Percentiles rank a stretch among this genome's conserved stretches.
phyloP scores from a whole-genome alignment of 2,888 invertebrate genomes.

The Podotricha telesiphe region DNA sequence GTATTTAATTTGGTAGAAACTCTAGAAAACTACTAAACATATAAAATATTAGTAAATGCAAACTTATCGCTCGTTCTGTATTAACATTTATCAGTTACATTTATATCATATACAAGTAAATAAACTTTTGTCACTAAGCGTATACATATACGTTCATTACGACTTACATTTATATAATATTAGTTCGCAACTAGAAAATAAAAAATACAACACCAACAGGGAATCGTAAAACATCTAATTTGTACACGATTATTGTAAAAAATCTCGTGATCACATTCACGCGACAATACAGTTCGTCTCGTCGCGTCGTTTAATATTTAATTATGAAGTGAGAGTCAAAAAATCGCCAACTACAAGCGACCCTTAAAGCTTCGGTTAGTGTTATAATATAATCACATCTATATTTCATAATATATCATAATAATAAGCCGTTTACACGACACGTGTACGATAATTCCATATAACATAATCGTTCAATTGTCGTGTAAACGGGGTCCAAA shows the following conservation, averaged over 20 bases:
- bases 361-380: conserved; percentile 28
- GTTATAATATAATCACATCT: conserved; percentile 19
- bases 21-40: conserved; percentile 66
- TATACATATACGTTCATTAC: conserved; percentile 19
- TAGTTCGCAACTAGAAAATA: conserved; percentile 24
- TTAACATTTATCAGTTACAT: conserved; percentile 50
- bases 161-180: neutral
- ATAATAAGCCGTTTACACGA: conserved; percentile 17
- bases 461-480: conserved; percentile 5
- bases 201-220: neutral
- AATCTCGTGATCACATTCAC: neutral
- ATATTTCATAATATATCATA: conserved; percentile 8
- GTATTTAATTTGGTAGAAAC: conserved; percentile 78
- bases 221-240: conserved; percentile 36
- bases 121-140: conserved; percentile 25
- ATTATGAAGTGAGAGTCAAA: neutral
- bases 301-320: neutral
- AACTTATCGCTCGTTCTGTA: conserved; percentile 62
- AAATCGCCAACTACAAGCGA: conserved; percentile 24
- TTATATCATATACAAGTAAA: conserved; percentile 36
- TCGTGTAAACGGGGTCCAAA: conserved; percentile 18
- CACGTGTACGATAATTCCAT: conserved; percentile 1
- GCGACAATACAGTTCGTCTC: conserved; percentile 8
- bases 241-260: conserved; percentile 37
- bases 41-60: conserved; percentile 82